Base-by-base conservation (phyloP, 2,797 vertebrate species). In the Etheostoma nigrum region DNA sequence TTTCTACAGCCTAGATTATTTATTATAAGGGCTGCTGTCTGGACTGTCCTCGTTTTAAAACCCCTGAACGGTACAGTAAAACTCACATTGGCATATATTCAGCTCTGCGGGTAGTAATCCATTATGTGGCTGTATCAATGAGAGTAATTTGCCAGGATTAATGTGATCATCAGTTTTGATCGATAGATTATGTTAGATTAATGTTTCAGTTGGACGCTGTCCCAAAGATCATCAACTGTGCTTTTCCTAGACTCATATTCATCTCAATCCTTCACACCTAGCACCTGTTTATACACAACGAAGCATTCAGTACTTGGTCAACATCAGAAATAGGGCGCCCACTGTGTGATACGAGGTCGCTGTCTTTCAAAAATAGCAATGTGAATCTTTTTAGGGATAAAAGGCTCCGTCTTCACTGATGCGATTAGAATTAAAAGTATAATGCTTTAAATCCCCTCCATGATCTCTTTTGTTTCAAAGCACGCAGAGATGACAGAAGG, bases 111-210 rank as follows among this genome's bases (percentile, higher is more conserved):
- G 47, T 36, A 33, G 54, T 67, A 63, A 88, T 83, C 82, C 80
- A 71, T 89, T 81, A 79, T 75, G 54, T 40, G 54, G 68, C 48
- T 36, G 8, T 86, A 86, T 88, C 84, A 88, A 67, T 82, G 84
- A 77, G 74, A 88, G 72, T 74, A 73, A 86, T 88, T 90, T 42
- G 15, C 57, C 55, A 60, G 86, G 90, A 94, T 92, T 92, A 91
- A 91, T 83, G 87, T 52, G 78, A 90, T 90, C 74, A 81, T 78
- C 69, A 51, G 69, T 72, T 80, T 76, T 78, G 82, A 93, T 93
- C 82, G 59, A 84, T 83, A 89, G 88, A 92, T 92, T 83, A 91
- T 78, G 33, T 68, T 33, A 78, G 81, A 88, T 86, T 79, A 84
- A 84, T 74, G 74, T 75, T 82, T 76, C 51, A 3, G 65, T 68